Percentiles rank a stretch among this genome's conserved stretches.
Evolutionary conservation across 2,113 vertebrate species (phyloP).

Genomic region (Arizona elegans): DNA sequence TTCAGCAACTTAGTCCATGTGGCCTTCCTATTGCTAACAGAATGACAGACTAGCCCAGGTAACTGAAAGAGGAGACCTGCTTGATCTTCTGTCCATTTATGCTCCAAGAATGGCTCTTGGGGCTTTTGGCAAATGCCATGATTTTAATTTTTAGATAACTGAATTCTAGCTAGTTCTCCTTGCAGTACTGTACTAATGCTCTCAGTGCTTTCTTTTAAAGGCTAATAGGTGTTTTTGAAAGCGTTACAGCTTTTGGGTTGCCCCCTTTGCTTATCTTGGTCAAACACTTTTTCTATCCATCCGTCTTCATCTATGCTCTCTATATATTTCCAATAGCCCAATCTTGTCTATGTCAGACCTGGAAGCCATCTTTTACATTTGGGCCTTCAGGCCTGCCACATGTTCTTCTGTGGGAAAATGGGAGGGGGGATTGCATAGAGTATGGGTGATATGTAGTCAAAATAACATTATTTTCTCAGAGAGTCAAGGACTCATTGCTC

Average conservation of each 20-base stretch:
- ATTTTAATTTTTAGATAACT: neutral
- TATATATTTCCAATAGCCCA: neutral
- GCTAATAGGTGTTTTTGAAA: neutral
- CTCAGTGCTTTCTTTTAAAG: neutral
- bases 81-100: neutral
- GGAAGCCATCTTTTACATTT: no score
- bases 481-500: no score
- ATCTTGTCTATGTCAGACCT: neutral
- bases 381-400: no score
- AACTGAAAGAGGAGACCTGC: neutral
- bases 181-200: neutral
- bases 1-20: neutral
- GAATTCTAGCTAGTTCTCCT: neutral
- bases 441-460: no score
- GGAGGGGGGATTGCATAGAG: no score
- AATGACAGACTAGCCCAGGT: neutral
- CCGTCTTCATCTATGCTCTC: neutral
- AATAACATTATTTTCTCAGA: no score
- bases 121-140: neutral
- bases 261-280: neutral
- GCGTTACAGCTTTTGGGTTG: neutral
- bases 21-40: neutral
- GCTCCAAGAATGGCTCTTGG: neutral
- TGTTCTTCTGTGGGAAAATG: no score
- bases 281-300: neutral